These are phyloP conservation scores for Trachymyrmex septentrionalis DNA, from an alignment of 1,140 invertebrate genomes.

Conservation along the genomic window DNA sequence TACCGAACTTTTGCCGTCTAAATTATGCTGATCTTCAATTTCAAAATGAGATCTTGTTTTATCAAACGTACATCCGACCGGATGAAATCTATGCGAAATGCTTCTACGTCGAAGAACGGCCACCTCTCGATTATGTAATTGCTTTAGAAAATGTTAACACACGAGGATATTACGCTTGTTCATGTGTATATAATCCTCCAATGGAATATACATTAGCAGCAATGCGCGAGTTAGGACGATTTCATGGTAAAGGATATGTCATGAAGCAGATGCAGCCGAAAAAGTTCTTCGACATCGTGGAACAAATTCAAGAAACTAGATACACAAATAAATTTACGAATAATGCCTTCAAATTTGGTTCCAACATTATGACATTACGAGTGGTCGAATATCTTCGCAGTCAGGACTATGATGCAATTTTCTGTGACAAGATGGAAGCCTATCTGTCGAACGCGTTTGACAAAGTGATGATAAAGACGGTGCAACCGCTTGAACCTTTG, in stretches of 20 bases:
- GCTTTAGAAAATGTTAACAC: conserved; percentile 79
- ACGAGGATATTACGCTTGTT: conserved; percentile 56
- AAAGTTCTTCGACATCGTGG: conserved; percentile 76
- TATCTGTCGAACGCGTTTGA: conserved; percentile 49
- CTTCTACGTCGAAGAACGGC: conserved; percentile 39
- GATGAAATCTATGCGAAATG: conserved; percentile 62
- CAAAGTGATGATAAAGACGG: conserved; percentile 36
- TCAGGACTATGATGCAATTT: conserved; percentile 57
- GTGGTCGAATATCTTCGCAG: conserved; percentile 50
- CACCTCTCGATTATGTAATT: conserved; percentile 62
- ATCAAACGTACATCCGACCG: conserved; percentile 41
- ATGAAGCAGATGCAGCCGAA: conserved; percentile 77
- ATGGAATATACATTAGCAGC: conserved; percentile 77
- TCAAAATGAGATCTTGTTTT: conserved; percentile 80
- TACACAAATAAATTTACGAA: neutral
- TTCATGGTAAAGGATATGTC: conserved; percentile 82
- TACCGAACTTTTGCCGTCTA: neutral
- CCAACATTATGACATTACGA: neutral
- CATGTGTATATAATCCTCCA: conserved; percentile 40
- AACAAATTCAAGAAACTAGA: conserved; percentile 58
- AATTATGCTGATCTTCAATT: conserved; percentile 63
- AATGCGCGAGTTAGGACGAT: conserved; percentile 79
- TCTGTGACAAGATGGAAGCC: conserved; percentile 70
- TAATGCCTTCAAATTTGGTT: rapidly evolving
- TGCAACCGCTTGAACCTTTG: conserved; percentile 74